phyloP scores from a whole-genome alignment of 2,797 vertebrate genomes.

The Tauraco hartlaubi region DNA sequence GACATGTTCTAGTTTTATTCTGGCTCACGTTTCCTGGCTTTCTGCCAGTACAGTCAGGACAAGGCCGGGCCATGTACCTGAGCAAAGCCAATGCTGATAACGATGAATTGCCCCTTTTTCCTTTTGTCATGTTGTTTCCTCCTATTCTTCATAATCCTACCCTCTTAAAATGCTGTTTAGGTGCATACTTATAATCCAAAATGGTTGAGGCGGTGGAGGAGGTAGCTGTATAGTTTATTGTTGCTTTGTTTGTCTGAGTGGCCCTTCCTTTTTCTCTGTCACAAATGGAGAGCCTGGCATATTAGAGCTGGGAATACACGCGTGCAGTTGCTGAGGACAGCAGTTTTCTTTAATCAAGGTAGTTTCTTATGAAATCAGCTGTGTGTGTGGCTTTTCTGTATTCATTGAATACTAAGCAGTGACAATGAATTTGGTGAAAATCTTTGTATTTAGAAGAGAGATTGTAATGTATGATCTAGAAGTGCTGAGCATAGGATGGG shows the following conservation, averaged over 20 bases:
- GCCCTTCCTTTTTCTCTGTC: neutral
- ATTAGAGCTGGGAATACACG: neutral
- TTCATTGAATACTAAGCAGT: neutral
- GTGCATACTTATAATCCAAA: neutral
- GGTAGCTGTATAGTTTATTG: neutral
- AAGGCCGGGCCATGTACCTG: neutral
- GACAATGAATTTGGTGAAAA: neutral
- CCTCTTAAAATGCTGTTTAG: neutral
- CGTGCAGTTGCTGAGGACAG: neutral
- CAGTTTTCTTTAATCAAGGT: constrained; percentile 21
- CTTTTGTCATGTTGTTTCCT: neutral
- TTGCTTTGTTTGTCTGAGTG: neutral
- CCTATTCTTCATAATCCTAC: neutral
- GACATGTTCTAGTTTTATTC: neutral
- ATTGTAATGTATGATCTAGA: neutral
- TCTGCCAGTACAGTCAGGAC: neutral
- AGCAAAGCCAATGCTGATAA: neutral
- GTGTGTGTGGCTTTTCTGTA: neutral
- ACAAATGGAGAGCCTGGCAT: neutral
- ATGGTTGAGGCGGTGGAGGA: neutral
- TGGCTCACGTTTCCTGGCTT: neutral
- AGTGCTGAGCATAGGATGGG: neutral
- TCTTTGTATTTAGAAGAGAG: neutral
- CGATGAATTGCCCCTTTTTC: neutral
- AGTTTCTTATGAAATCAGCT: neutral